Conservation (phyloP, 2,797 vertebrate species). For the Coluber constrictor region DNA sequence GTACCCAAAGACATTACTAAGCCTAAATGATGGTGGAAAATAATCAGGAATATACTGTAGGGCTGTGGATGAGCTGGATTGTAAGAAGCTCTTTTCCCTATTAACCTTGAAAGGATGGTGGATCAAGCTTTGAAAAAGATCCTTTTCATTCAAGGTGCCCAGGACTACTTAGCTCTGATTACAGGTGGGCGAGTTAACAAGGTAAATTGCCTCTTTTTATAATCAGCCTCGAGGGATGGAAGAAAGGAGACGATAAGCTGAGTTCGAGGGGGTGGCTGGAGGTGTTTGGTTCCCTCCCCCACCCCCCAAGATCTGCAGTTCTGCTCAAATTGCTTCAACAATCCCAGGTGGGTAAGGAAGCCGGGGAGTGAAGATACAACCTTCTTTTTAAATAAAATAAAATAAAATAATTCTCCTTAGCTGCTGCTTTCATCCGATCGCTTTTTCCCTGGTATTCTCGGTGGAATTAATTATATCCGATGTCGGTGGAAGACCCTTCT, state of each 20-base stretch:
- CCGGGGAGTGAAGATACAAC: neutral
- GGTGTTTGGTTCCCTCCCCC: neutral
- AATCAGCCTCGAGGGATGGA: neutral
- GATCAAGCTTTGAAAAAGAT: neutral
- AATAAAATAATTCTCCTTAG: slow-evolving; percentile 33
- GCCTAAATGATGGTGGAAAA: neutral
- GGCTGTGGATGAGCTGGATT: neutral
- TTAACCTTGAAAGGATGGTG: neutral
- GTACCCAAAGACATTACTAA: neutral
- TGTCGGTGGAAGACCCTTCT: slow-evolving; percentile 10
- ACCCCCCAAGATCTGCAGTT: neutral
- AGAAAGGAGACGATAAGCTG: slow-evolving; percentile 31
- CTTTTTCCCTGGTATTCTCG: slow-evolving; percentile 48
- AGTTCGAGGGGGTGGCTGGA: neutral
- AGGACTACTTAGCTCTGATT: neutral
- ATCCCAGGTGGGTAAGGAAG: neutral
- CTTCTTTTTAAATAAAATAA: neutral
- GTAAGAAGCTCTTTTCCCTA: neutral
- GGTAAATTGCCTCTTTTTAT: neutral
- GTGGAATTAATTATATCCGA: slow-evolving; percentile 53
- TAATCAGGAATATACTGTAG: neutral
- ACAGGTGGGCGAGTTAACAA: neutral
- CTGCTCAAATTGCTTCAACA: slow-evolving; percentile 24
- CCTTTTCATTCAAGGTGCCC: neutral
- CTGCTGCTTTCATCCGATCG: neutral